Evolutionary conservation across 2,797 vertebrate species (phyloP), one percentile per base, ranked within the genome.

Genomic region (Buceros bicornis): DNA sequence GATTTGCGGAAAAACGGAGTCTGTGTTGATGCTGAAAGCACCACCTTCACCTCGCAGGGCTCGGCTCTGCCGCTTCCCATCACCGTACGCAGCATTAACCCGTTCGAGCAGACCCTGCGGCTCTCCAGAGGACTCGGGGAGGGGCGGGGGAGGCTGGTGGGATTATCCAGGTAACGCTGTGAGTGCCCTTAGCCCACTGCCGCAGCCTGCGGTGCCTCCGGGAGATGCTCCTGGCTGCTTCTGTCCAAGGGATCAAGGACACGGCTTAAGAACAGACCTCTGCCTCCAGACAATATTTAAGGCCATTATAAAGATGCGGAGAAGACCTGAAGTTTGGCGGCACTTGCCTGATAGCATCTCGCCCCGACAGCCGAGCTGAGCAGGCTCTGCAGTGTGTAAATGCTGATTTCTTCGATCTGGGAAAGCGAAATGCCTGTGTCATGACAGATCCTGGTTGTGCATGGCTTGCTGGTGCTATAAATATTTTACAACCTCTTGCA

Each of bases 181-280:
- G 37, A 40, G 37, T 16, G 28, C 15, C 54, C 74, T 37, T 31
- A 56, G 31, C 19, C 43, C 11, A 5, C 29, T 9, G 13, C 35
- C 2, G 1, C 1, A 2, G 37, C 67, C 62, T 57, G 60, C 3
- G 0, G 1, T 31, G 57, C 3, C 37, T 6, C n/a, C 0, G 0
- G 61, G 57, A 37, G 54, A 22, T 12, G 40, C 22, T 79, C 48
- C 56, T 33, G 50, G 26, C 10, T 14, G 0, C 21, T 67, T 37
- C 35, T 65, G 35, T 14, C 26, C 6, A 7, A 64, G 31, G 13
- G 5, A 61, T 54, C 47, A 33, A 28, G n/a, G 33, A 6, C 16
- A 35, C 1, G 8, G 40, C 43, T 71, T 58, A 4, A 64, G 74
- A 77, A 24, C 16, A 4, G 8, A 16, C 18, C 26, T 2, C 33